phyloP scores from a whole-genome alignment of 1,140 invertebrate species.

The Drosophila trapezifrons region DNA sequence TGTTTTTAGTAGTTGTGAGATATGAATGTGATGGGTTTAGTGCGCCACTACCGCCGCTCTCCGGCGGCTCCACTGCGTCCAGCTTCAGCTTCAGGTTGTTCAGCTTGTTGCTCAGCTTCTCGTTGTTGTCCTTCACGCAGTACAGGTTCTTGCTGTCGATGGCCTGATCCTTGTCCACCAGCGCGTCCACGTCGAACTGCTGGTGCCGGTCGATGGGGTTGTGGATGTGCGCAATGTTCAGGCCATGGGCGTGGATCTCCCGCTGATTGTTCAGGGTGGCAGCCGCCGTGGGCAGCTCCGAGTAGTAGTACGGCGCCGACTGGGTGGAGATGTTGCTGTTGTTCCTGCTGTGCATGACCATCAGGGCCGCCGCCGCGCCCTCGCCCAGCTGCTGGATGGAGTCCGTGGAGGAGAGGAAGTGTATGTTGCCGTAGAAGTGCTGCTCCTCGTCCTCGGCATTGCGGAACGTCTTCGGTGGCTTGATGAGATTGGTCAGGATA shows the following conservation, averaged over 20 bases:
- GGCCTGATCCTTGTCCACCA: slow-evolving; percentile 88
- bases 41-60: slow-evolving; percentile 40
- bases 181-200: slow-evolving; percentile 85
- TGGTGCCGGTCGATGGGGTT: slow-evolving; percentile 88
- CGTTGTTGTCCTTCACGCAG: slow-evolving; percentile 86
- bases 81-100: slow-evolving; percentile 61
- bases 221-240: slow-evolving; percentile 91
- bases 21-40: slow-evolving; percentile 71
- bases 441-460: slow-evolving; percentile 74
- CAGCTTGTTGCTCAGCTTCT: slow-evolving; percentile 74
- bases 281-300: slow-evolving; percentile 85
- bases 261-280: slow-evolving; percentile 88
- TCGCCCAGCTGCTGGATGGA: slow-evolving; percentile 70
- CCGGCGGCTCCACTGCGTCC: slow-evolving; percentile 28
- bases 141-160: slow-evolving; percentile 92
- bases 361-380: slow-evolving; percentile 36
- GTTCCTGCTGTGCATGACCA: slow-evolving; percentile 78
- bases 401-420: slow-evolving; percentile 81
- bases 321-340: slow-evolving; percentile 85
- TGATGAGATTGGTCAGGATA: slow-evolving; percentile 73
- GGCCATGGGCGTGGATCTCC: slow-evolving; percentile 85
- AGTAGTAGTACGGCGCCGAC: slow-evolving; percentile 93
- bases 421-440: slow-evolving; percentile 81
- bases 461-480: slow-evolving; percentile 80
- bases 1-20: slow-evolving; percentile 72